Base-by-base conservation (phyloP, 2,888 invertebrate genomes). In the Glaucopsyche alexis region DNA sequence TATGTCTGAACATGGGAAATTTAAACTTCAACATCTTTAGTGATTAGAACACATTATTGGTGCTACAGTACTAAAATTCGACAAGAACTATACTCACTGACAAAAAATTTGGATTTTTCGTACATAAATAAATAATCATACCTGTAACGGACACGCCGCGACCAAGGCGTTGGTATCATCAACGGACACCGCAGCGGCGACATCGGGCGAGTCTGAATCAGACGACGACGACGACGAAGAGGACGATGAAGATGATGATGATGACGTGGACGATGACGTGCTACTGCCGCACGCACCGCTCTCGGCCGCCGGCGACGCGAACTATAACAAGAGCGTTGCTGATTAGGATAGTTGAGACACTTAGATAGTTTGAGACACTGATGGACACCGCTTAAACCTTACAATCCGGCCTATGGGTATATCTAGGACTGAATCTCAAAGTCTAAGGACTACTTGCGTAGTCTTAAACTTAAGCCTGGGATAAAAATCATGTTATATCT, bases 121-220 rank as follows among this genome's bases (percentile, higher is more conserved):
- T 66, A 19, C 65, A 40, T 42, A 45, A 55, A 40, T 42, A 45
- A 55, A 69, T 7, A 16, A 52, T n/a, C 13, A 80, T 78, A 93
- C 93, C 85, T 95, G 94, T 74, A 94, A 84, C 81, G 90, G 95
- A 83, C 93, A 94, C 47, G 94, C 93, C 69, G 91, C 93, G 2
- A 91, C 94, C 76, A 94, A 88, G 76, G 93, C 94, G 76, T 93
- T 94, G 1, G 94, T 93, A 78, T 94, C 94, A 71, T 91, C 92
- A 9, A 88, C 84, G 0, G 90, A 86, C n/a, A 85, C 87, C 64
- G 89, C 90, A 78, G 85, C 90, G 42, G 86, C 91, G 19, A 87
- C 90, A 66, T 91, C 92, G 73, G 92, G 89, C 1, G 89, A 88
- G 81, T 92, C 92, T 7, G 92, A 91, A 74, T 91, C 91, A 49